Percentiles rank a stretch among this genome's conserved stretches.
Evolutionary conservation across 2,797 vertebrate genomes (phyloP).

Genomic region (Darevskia nairensis): DNA sequence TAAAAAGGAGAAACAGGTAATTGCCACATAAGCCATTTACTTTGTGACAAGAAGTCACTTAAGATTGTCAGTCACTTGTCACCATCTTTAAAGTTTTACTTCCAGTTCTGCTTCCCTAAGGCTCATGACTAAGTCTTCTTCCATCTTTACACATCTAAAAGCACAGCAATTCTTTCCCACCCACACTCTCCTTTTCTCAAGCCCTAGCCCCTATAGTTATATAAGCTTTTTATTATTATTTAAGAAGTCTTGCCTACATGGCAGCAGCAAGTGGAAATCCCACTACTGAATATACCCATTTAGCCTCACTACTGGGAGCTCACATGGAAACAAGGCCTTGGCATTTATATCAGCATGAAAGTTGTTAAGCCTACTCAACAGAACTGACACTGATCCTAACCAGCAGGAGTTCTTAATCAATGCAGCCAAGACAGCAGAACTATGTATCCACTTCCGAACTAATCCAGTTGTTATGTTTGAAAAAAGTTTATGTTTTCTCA

Average conservation of each 20-base stretch:
- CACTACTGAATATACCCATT: background rate
- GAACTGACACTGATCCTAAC: background rate
- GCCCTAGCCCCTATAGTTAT: background rate
- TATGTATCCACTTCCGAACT: background rate
- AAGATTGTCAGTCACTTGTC: conserved; percentile 5
- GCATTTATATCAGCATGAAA: background rate
- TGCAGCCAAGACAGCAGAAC: background rate
- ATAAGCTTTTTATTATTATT: background rate
- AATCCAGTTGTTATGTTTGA: background rate
- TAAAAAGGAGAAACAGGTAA: background rate
- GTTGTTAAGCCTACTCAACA: background rate
- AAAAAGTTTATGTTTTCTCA: background rate
- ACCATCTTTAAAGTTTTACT: background rate
- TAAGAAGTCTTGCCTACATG: background rate
- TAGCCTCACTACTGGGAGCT: background rate
- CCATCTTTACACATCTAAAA: background rate
- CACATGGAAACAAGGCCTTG: background rate
- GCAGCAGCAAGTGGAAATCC: background rate
- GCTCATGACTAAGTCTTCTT: conserved; percentile 3
- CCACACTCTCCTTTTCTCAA: background rate
- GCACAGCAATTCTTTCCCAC: conserved; percentile 12
- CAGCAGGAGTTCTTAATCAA: background rate
- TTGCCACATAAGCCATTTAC: background rate
- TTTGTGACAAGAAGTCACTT: background rate
- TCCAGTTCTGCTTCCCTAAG: background rate